phyloP scores from a whole-genome alignment of 2,113 vertebrate species.

The Butastur rufipennis region DNA sequence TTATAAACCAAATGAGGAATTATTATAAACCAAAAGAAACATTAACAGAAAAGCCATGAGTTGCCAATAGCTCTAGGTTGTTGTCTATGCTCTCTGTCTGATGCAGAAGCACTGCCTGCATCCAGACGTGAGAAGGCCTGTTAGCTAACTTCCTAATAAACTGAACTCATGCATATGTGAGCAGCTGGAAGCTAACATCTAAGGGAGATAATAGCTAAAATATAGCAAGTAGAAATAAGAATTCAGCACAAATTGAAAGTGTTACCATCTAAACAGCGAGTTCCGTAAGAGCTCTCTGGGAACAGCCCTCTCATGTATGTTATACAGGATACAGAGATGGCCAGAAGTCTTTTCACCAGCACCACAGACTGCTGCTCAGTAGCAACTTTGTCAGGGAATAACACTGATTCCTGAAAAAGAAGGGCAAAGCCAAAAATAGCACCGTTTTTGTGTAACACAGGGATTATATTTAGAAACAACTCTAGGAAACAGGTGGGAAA shows the following conservation, averaged over 20 bases:
- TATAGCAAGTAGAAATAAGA: accelerated
- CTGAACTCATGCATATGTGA: accelerated
- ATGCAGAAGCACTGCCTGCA: not conserved
- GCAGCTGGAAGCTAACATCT: not conserved
- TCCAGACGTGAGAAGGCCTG: not conserved
- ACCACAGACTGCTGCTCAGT: conserved; percentile 65
- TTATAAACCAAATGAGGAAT: not conserved
- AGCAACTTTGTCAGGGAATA: conserved; percentile 55
- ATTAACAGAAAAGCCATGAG: not conserved
- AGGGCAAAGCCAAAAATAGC: not conserved
- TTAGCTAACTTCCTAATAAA: not conserved
- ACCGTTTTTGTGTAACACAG: not conserved
- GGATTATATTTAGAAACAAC: not conserved
- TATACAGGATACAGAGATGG: conserved; percentile 71
- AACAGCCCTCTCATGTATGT: conserved; percentile 78
- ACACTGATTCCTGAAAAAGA: conserved; percentile 11
- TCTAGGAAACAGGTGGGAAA: not conserved
- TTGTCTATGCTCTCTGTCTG: not conserved
- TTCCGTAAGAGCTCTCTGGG: conserved; percentile 75
- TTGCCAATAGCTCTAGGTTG: not conserved
- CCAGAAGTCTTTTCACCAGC: conserved; percentile 75
- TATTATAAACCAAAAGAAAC: not conserved
- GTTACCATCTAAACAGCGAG: conserved; percentile 74
- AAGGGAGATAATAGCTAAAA: not conserved
- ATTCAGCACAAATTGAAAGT: not conserved